Evolutionary conservation across 2,888 invertebrate genomes (phyloP).

Genomic region (Xestia xanthographa): DNA sequence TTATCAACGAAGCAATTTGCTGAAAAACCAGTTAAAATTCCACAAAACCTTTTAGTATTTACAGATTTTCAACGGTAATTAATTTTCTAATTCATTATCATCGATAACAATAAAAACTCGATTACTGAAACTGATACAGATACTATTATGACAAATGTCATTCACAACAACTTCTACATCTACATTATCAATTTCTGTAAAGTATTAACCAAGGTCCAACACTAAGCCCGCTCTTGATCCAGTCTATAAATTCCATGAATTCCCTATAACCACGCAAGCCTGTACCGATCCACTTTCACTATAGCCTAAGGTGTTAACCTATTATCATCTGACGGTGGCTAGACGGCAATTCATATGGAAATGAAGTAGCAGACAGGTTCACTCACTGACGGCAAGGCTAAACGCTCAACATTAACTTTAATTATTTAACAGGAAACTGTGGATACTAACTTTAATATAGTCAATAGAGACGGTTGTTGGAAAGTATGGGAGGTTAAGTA

Average conservation of each 20-base stretch:
- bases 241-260: constrained; percentile 50
- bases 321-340: constrained; percentile 79
- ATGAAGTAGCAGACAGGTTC: constrained; percentile 77
- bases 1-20: constrained; percentile 12
- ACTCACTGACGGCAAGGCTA: constrained; percentile 75
- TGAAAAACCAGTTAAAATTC: constrained; percentile 14
- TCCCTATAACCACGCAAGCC: constrained; percentile 46
- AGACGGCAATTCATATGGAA: constrained; percentile 86
- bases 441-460: constrained; percentile 59
- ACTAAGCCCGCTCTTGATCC: constrained; percentile 24
- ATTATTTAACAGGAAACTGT: constrained; percentile 82
- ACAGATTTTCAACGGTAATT: constrained; percentile 9
- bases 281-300: constrained; percentile 81
- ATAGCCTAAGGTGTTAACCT: constrained; percentile 78
- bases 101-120: not conserved
- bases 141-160: not conserved
- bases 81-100: constrained; percentile 18
- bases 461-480: constrained; percentile 36
- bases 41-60: constrained; percentile 4
- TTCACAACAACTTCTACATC: not conserved
- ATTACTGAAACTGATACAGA: not conserved
- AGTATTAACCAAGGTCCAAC: constrained; percentile 21
- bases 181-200: constrained; percentile 3
- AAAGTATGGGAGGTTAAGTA: constrained; percentile 11
- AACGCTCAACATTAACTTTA: constrained; percentile 76